A percentile compares a stretch with the other conserved stretches of the same genome.
phyloP scores from a whole-genome alignment of 2,797 vertebrate genomes.

The Halcyon leucocephala region DNA sequence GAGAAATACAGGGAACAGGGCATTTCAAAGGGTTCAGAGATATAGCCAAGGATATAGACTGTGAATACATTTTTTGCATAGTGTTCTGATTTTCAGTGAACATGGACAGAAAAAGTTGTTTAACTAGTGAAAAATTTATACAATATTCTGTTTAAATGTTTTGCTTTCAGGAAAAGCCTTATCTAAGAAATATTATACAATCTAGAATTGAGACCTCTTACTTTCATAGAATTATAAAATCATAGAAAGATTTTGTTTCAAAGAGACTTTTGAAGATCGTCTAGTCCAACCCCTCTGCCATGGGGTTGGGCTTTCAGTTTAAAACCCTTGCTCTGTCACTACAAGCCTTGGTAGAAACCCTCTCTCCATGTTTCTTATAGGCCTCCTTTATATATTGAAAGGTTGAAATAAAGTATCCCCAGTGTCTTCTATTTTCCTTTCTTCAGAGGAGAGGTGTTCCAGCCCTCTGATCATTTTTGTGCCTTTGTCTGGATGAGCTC shows the following conservation, averaged over 20 bases:
- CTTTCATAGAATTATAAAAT: neutral
- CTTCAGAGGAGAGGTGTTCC: neutral
- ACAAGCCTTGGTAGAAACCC: too few species aligned
- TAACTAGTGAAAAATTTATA: neutral
- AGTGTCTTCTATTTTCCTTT: neutral
- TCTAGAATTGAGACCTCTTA: neutral
- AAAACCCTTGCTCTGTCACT: too few species aligned
- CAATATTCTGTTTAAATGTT: neutral
- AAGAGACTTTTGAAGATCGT: neutral
- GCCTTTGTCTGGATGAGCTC: accelerated
- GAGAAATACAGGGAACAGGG: neutral
- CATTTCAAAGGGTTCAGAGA: neutral
- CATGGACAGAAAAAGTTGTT: neutral
- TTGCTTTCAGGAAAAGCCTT: neutral
- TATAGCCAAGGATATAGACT: neutral
- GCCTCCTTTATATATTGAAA: neutral
- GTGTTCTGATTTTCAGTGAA: neutral
- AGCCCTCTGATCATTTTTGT: neutral
- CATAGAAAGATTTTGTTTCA: neutral
- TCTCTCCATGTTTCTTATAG: neutral
- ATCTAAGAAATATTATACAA: neutral
- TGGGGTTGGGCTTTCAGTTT: too few species aligned
- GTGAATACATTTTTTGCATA: neutral
- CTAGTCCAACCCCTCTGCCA: neutral
- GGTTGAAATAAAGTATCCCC: neutral